Evolutionary conservation across 1,140 invertebrate genomes (phyloP).

Genomic region (Mylabris phalerata): DNA sequence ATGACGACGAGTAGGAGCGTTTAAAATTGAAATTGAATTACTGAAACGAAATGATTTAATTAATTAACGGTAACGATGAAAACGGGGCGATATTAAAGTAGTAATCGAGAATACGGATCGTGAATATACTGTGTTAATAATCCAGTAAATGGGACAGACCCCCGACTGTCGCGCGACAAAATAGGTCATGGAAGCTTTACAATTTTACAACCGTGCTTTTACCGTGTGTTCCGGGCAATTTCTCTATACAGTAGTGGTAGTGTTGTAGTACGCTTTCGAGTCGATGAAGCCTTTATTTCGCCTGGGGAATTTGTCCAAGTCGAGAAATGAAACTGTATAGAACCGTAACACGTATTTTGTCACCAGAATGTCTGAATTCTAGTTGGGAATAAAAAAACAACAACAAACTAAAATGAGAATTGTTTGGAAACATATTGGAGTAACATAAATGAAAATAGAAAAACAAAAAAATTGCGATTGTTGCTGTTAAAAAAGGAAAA

Average conservation of each 20-base stretch:
- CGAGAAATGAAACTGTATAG: slow-evolving; percentile 32
- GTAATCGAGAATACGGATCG: slow-evolving; percentile 17
- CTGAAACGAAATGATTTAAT: slow-evolving; percentile 6
- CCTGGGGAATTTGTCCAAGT: slow-evolving; percentile 36
- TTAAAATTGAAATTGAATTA: slow-evolving; percentile 7
- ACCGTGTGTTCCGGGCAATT: slow-evolving; percentile 33
- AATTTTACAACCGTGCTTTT: slow-evolving; percentile 28
- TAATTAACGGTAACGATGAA: slow-evolving; percentile 17
- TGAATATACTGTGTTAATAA: slow-evolving; percentile 35
- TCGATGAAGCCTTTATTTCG: slow-evolving; percentile 39
- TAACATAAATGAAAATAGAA: no score
- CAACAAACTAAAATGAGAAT: no score
- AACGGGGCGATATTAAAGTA: slow-evolving; percentile 19
- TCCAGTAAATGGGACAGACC: slow-evolving; percentile 29
- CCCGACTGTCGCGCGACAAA: slow-evolving; percentile 17
- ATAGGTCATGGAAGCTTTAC: slow-evolving; percentile 28
- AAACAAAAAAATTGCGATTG: no score
- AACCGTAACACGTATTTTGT: slow-evolving; percentile 36
- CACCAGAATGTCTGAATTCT: slow-evolving; percentile 32
- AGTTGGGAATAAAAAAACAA: slow-evolving; percentile 6
- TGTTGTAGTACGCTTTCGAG: slow-evolving; percentile 19
- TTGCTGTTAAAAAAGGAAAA: no score
- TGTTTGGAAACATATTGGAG: no score
- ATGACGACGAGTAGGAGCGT: neutral
- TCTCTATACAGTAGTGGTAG: slow-evolving; percentile 8